Percentiles rank a stretch among this genome's conserved stretches.
Evolutionary conservation across 2,888 invertebrate genomes (phyloP).

Genomic region (Carpatolechia fugitivella): DNA sequence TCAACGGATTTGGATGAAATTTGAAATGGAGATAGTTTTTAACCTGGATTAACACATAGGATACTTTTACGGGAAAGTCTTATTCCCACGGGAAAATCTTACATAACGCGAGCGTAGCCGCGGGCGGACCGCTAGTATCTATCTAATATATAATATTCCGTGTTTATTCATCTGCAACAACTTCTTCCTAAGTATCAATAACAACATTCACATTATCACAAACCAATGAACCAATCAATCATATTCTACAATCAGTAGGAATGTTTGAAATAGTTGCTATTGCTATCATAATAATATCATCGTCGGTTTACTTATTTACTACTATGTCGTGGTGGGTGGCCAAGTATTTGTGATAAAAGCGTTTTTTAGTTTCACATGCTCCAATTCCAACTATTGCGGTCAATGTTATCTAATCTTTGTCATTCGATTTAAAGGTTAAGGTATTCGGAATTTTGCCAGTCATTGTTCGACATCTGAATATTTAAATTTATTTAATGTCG

Average conservation of each 20-base stretch:
- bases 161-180: no score
- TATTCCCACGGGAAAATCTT: no score
- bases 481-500: no score
- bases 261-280: background rate
- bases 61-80: no score
- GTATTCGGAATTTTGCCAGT: background rate
- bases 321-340: background rate
- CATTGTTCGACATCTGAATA: no score
- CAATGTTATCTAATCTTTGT: background rate
- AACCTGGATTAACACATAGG: no score
- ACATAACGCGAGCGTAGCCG: no score
- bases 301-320: background rate
- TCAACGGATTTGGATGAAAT: no score
- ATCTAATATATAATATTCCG: background rate
- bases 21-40: no score
- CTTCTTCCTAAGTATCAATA: no score
- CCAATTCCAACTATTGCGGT: slow-evolving; percentile 29
- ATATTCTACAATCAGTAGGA: background rate
- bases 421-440: background rate
- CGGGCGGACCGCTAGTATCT: no score
- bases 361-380: slow-evolving; percentile 15
- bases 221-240: background rate
- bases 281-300: no score
- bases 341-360: slow-evolving; percentile 9
- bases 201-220: background rate